phyloP scores from a whole-genome alignment of 1,140 invertebrate genomes.

The Saccostrea cuccullata region DNA sequence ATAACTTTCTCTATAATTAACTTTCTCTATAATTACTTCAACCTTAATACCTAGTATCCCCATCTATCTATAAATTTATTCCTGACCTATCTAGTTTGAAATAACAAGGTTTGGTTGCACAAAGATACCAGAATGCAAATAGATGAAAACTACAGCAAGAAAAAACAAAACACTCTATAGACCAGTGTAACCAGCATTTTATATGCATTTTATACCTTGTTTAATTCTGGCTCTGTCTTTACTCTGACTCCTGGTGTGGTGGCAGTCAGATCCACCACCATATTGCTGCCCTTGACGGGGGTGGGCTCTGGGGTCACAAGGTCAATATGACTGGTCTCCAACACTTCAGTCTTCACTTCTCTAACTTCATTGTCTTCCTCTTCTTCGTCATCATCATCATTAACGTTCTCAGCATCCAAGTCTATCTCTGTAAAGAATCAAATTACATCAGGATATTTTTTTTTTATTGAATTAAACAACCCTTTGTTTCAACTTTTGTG shows the following conservation, averaged over 20 bases:
- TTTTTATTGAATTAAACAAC: too few relatives aligned
- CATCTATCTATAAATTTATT: too few relatives aligned
- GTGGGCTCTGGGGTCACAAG: slow-evolving; percentile 13
- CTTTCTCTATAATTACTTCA: too few relatives aligned
- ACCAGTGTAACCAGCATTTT: background rate
- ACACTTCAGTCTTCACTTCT: background rate
- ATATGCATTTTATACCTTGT: background rate
- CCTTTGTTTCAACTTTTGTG: too few relatives aligned
- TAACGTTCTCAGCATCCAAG: background rate
- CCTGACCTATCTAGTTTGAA: too few relatives aligned
- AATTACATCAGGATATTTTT: background rate
- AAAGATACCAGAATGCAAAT: too few relatives aligned
- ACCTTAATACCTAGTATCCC: too few relatives aligned
- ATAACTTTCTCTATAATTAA: too few relatives aligned
- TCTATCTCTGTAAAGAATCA: background rate
- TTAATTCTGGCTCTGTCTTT: background rate
- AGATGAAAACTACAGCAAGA: background rate
- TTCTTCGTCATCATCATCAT: background rate
- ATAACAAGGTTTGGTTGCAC: too few relatives aligned
- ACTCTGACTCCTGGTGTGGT: background rate
- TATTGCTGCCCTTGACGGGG: background rate
- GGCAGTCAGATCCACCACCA: background rate
- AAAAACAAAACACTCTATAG: background rate
- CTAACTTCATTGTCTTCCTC: background rate
- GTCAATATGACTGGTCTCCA: slow-evolving; percentile 16